Conservation (phyloP, 1,140 invertebrate genomes). For the Calliphora vicina region DNA sequence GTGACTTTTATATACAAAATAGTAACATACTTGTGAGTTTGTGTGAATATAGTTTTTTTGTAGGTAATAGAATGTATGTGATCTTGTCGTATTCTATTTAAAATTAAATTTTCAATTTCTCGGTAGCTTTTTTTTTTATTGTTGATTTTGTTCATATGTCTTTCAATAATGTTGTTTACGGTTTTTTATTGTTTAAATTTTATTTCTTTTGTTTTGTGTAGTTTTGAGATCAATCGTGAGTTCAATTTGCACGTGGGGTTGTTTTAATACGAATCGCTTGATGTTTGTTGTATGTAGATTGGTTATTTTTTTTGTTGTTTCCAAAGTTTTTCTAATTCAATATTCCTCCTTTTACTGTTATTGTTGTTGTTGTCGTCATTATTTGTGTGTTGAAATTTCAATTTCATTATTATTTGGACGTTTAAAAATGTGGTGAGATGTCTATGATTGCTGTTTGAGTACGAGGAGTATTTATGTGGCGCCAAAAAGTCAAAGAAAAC, state of each 20-base stretch:
- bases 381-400: not conserved
- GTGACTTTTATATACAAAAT: too few species aligned
- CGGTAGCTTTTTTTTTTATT: conserved; percentile 1
- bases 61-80: not conserved
- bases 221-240: conserved; percentile 11
- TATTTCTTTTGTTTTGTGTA: not conserved
- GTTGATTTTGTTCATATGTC: not conserved
- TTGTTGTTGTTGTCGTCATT: not conserved
- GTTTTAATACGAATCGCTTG: too few species aligned
- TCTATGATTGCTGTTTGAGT: not conserved
- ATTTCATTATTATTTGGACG: conserved; percentile 1
- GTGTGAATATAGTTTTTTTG: too few species aligned
- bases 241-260: conserved; percentile 13
- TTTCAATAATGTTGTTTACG: conserved; percentile 9
- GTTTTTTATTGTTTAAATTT: not conserved
- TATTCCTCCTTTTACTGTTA: conserved; percentile 16
- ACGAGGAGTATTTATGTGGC: not conserved
- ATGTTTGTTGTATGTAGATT: conserved; percentile 7
- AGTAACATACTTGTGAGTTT: too few species aligned
- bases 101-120: conserved; percentile 11
- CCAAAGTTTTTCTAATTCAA: conserved; percentile 1
- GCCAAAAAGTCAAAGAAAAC: not conserved
- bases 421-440: not conserved
- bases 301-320: not conserved
- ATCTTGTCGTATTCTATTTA: conserved; percentile 9